Conservation (phyloP, 2,797 vertebrate species). For the Tauraco hartlaubi region DNA sequence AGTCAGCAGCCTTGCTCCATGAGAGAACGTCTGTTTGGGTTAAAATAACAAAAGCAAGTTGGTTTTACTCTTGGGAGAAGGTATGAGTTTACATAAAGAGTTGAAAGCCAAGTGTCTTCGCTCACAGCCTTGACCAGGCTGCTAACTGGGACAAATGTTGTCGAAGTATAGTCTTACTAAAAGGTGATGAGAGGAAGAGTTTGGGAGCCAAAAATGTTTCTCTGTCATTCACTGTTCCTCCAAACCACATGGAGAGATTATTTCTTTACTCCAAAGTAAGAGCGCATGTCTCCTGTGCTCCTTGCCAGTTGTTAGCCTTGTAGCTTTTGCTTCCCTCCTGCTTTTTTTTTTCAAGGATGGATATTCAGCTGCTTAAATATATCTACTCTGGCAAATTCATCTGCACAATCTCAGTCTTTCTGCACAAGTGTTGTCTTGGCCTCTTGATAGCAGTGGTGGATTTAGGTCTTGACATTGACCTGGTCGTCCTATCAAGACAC, state of each 20-base stretch:
- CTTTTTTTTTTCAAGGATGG: not conserved
- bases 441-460: not conserved
- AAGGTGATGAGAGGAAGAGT: conserved; percentile 21
- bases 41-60: not conserved
- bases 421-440: not conserved
- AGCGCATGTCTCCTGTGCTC: fast-evolving
- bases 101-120: not conserved
- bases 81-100: not conserved
- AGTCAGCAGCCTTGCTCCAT: not conserved
- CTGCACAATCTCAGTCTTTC: not conserved
- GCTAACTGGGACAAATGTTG: not conserved
- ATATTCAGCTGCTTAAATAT: not conserved
- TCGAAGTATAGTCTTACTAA: not conserved
- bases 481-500: not conserved
- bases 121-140: not conserved
- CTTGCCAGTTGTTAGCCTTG: not conserved
- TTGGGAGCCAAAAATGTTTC: not conserved
- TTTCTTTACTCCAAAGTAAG: not conserved
- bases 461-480: fast-evolving
- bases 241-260: not conserved
- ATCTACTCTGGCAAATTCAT: not conserved
- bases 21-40: not conserved
- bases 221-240: not conserved
- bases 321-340: not conserved
- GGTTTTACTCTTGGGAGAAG: conserved; percentile 17